Evolutionary conservation across 2,888 invertebrate genomes (phyloP), one percentile per base, ranked within the genome.

Genomic region (Penaeus monodon): DNA sequence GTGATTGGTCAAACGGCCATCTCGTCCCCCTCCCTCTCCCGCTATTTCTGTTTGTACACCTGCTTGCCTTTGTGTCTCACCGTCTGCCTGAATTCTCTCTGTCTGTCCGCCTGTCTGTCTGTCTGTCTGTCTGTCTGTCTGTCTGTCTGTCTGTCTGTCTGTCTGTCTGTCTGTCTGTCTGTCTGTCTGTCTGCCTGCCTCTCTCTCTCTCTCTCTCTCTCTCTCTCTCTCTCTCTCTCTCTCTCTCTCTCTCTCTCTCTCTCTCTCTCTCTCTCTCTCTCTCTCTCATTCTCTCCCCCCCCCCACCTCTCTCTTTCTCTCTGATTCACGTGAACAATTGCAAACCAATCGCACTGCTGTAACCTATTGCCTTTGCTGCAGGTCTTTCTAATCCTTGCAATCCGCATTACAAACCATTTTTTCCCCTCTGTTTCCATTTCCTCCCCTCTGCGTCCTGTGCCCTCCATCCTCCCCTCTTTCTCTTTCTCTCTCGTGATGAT

Each of bases 11-110:
- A 70, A 70, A 27, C 29, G n/a, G 14, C 70, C 3, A 14, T 29
- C 77, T 77, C 77, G 0, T 33, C 77, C 77, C 77, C 38, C 38
- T 38, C 33, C 38, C 77, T 20, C 77, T 77, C 38, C 57, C 77
- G n/a, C 77, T 12, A 29, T 29, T 70, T 70, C 77, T 77, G n/a
- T 33, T 17, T 57, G 57, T 14, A 57, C 57, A 57, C 57, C 17
- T 57, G 57, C 57, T 77, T 33, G 27, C 44, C 70, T 70, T 22
- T 70, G 22, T 14, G 17, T 70, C 70, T 70, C n/a, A 12, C 24
- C 0, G 27, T 29, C 29, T 29, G 3, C 22, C 70, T 70, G 10
- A n/a, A n/a, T 20, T 29, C 29, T 68, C 68, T 29, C 1, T 29
- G 10, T 29, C 14, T 29, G n/a, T 27, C 12, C 22, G 10, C 68